These are phyloP conservation scores for Crocodylus rhombifer DNA, from an alignment of 2,797 vertebrate genomes.

Conservation along the genomic window DNA sequence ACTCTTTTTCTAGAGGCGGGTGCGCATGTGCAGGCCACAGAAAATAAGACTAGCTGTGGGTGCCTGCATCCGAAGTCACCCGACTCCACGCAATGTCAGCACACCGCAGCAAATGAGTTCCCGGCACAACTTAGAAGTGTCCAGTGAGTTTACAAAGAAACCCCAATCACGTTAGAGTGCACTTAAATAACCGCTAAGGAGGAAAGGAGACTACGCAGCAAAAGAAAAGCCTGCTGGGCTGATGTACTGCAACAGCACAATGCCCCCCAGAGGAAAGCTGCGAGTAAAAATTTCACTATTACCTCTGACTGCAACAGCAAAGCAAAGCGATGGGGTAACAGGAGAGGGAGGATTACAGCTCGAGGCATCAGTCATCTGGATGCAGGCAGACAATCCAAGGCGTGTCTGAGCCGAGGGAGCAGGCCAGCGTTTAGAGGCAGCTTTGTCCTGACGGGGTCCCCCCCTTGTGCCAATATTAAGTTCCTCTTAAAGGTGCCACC, in stretches of 20 bases:
- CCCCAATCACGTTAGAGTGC: not conserved
- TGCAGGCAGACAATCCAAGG: not conserved
- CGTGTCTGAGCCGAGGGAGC: not conserved
- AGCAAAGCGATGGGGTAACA: not conserved
- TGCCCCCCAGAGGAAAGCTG: not conserved
- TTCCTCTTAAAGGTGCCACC: rapidly evolving
- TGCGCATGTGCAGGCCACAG: not conserved
- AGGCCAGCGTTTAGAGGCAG: not conserved
- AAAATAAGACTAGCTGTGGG: not conserved
- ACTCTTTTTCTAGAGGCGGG: not conserved
- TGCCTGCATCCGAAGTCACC: not conserved
- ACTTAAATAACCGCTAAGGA: constrained; percentile 1
- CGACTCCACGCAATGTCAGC: not conserved
- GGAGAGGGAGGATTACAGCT: not conserved
- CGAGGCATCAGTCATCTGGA: not conserved
- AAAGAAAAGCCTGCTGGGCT: not conserved
- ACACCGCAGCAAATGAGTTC: not conserved
- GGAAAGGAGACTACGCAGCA: not conserved
- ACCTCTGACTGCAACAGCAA: too few species aligned
- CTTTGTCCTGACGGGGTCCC: not conserved
- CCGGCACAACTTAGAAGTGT: not conserved
- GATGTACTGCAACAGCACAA: not conserved
- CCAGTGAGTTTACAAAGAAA: constrained; percentile 36
- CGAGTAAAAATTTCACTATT: not conserved
- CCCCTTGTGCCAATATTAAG: not conserved